These are phyloP conservation scores for Diplogasteroides magnus DNA, from an alignment of 1,140 invertebrate genomes.

Conservation along the genomic window DNA sequence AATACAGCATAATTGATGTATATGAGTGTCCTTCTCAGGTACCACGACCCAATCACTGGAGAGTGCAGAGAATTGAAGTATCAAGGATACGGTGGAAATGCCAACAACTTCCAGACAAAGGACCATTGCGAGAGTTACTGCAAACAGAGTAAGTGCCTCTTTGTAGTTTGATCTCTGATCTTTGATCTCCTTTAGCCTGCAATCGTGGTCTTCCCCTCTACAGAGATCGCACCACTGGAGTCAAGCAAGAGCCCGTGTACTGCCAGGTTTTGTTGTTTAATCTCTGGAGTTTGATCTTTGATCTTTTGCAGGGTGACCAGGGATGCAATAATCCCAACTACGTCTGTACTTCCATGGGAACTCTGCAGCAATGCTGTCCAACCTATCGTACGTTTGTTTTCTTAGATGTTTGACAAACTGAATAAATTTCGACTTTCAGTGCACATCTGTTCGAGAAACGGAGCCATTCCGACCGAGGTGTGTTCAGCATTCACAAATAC, in stretches of 20 bases:
- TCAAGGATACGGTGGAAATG: slow-evolving; percentile 48
- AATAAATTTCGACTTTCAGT: slow-evolving; percentile 16
- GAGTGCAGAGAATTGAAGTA: slow-evolving; percentile 54
- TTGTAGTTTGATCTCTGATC: background rate
- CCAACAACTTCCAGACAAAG: slow-evolving; percentile 51
- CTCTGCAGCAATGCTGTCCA: slow-evolving; percentile 52
- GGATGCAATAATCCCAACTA: slow-evolving; percentile 55
- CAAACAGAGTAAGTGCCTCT: slow-evolving; percentile 51
- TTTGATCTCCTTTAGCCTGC: slow-evolving; percentile 42
- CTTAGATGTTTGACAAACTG: background rate
- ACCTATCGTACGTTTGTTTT: slow-evolving; percentile 40
- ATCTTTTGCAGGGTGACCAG: slow-evolving; percentile 54
- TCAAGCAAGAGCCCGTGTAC: slow-evolving; percentile 54
- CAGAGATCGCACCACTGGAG: slow-evolving; percentile 50
- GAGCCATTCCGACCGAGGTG: slow-evolving; percentile 53
- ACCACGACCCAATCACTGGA: slow-evolving; percentile 53
- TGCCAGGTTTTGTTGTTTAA: no score
- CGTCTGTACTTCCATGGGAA: slow-evolving; percentile 52
- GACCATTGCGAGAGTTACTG: slow-evolving; percentile 55
- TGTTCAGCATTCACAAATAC: no score
- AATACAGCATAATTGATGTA: no score
- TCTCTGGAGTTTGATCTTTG: no score
- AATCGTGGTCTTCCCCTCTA: slow-evolving; percentile 53
- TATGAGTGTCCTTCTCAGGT: slow-evolving; percentile 15
- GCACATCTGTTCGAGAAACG: slow-evolving; percentile 51